Base-by-base conservation (phyloP, 2,113 vertebrate species). In the Callipepla californica region DNA sequence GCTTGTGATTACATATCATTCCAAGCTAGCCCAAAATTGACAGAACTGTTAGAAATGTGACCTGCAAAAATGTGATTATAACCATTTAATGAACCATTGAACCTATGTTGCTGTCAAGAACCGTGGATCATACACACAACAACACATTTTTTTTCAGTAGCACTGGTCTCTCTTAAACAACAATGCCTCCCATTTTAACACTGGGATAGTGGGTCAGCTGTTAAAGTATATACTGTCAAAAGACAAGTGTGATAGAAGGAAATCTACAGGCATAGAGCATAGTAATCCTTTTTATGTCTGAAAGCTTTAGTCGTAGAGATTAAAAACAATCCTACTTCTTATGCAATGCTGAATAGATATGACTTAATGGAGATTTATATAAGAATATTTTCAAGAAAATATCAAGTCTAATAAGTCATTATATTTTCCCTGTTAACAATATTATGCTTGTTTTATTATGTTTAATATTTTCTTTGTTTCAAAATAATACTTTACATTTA, bases 381-480 rank as follows among this genome's bases (percentile, higher is more conserved):
- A 38, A 65, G 17, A 79, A 13, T 6, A 47, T 80, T 82, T 65
- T 40, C 67, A 75, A 89, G 10, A 65, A 58, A 58, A 80, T 36
- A 48, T 15, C 4, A 80, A 69, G 36, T 30, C 45, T 25, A 45
- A 12, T 6, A 63, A 78, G 66, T 2, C 48, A 17, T 7, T 7
- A 51, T 47, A 53, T 26, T 13, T 0, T 4, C 10, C 20, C 51
- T 62, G 11, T 67, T 70, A 70, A 44, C 25, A 26, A 62, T 57
- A 23, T 13, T 40, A 9, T 77, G 7, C 4, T 70, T 66, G 9
- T 48, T 19, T 76, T 85, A 30, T 34, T 66, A 62, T 26, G 4
- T 59, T 80, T 92, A 89, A 91, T 20, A 5, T 6, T 78, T 85
- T 58, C 7, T 90, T 88, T 89, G 19, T 83, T 86, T 91, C 34